A percentile compares a stretch with the other conserved stretches of the same genome.
Conservation (phyloP, 2,113 vertebrate species). For the Sceloporus undulatus region DNA sequence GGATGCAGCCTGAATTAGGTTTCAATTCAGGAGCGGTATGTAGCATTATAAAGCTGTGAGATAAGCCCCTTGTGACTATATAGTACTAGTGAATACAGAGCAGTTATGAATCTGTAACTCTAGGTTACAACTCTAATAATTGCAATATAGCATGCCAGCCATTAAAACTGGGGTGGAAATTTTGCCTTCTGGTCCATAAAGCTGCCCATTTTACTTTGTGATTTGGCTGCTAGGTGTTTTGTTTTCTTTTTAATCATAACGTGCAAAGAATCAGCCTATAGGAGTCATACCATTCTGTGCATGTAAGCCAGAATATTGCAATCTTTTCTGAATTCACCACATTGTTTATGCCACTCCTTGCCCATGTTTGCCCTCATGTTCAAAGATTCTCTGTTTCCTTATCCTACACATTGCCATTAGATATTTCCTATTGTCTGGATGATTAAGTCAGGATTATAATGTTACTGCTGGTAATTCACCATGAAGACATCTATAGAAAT, state of each 20-base stretch:
- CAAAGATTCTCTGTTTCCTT: slow-evolving; percentile 6
- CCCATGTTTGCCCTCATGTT: slow-evolving; percentile 3
- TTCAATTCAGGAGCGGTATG: too few species aligned
- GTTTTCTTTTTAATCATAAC: background rate
- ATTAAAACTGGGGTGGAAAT: background rate
- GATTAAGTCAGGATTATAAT: slow-evolving; percentile 23
- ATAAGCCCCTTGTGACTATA: too few species aligned
- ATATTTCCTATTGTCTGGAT: slow-evolving; percentile 12
- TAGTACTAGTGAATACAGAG: too few species aligned
- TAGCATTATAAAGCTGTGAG: too few species aligned
- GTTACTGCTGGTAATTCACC: slow-evolving; percentile 19
- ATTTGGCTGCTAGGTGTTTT: background rate
- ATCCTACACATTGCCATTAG: slow-evolving; percentile 2
- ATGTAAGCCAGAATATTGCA: background rate
- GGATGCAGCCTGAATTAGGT: too few species aligned
- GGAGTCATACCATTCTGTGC: background rate
- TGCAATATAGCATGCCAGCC: too few species aligned
- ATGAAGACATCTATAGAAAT: slow-evolving; percentile 16
- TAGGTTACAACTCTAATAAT: too few species aligned
- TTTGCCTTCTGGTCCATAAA: background rate
- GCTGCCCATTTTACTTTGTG: too few species aligned
- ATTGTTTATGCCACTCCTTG: background rate
- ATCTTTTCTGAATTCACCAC: background rate
- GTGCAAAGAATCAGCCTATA: background rate
- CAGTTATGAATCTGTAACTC: too few species aligned